Percentiles rank a stretch among this genome's conserved stretches.
These are phyloP conservation scores for Oreochromis mossambicus DNA, from an alignment of 2,797 vertebrate species.

Conservation along the genomic window DNA sequence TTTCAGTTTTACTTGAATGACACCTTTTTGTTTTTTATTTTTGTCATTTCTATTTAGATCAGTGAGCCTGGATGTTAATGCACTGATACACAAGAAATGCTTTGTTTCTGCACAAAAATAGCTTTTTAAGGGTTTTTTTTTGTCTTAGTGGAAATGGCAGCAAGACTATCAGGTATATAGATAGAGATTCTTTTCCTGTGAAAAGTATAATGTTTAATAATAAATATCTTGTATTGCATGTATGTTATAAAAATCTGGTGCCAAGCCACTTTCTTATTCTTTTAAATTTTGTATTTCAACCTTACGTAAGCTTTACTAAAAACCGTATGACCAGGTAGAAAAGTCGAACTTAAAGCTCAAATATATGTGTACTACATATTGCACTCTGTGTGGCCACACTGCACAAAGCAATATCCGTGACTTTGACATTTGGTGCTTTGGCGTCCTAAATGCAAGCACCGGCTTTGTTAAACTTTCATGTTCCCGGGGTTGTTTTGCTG, in stretches of 20 bases:
- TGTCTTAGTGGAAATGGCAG: not conserved
- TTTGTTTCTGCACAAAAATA: not conserved
- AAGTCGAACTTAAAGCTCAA: not conserved
- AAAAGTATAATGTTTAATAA: not conserved
- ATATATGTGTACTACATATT: not conserved
- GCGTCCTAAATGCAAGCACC: slow-evolving; percentile 11
- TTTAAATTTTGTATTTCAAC: not conserved
- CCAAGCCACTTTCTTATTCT: not conserved
- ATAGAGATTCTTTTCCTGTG: not conserved
- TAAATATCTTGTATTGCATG: not conserved
- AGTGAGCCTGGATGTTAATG: not conserved
- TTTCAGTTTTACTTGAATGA: not conserved
- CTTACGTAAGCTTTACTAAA: not conserved
- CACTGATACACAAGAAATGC: not conserved
- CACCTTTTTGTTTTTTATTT: not conserved
- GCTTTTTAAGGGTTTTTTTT: not conserved
- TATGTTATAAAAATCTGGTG: not conserved
- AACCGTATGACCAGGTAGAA: not conserved
- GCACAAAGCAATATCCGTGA: slow-evolving; percentile 1
- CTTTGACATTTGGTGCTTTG: not conserved
- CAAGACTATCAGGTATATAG: not conserved
- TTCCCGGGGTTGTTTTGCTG: slow-evolving; percentile 17
- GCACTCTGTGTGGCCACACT: not conserved
- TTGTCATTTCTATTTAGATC: not conserved
- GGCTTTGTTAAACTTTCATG: slow-evolving; percentile 48